Conservation (phyloP, 2,888 invertebrate species). For the Danaus chrysippus region DNA sequence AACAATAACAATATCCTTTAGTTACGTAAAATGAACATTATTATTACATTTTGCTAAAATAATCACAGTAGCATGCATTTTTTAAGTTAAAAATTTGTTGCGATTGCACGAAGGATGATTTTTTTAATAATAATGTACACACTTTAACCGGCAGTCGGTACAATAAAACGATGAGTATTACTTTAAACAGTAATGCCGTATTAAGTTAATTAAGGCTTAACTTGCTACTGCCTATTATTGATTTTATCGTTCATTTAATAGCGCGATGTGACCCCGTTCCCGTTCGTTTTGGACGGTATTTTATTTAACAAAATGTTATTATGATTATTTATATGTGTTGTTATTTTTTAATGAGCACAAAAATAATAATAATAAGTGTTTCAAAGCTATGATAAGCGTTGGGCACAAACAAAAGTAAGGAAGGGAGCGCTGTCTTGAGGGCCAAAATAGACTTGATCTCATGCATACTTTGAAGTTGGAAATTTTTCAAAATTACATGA, state of each 20-base stretch:
- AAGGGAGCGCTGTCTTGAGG: too few relatives aligned
- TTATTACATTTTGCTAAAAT: background rate
- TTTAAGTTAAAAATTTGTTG: slow-evolving; percentile 4
- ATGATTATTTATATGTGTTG: background rate
- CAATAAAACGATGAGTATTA: slow-evolving; percentile 24
- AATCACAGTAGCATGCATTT: background rate
- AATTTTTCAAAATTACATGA: too few relatives aligned
- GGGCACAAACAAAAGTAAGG: too few relatives aligned
- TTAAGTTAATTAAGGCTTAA: slow-evolving; percentile 28
- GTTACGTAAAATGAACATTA: too few relatives aligned
- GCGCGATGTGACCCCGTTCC: slow-evolving; percentile 43
- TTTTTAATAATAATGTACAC: slow-evolving; percentile 1
- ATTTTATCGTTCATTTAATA: slow-evolving; percentile 41
- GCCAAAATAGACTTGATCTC: too few relatives aligned
- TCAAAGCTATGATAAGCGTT: too few relatives aligned
- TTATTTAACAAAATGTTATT: background rate
- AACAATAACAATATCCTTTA: too few relatives aligned
- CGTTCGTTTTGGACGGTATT: slow-evolving; percentile 13
- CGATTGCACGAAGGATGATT: background rate
- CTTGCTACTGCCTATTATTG: slow-evolving; percentile 38
- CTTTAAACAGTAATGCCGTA: slow-evolving; percentile 27
- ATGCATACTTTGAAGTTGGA: too few relatives aligned
- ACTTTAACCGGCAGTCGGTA: slow-evolving; percentile 4
- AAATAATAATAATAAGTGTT: too few relatives aligned
- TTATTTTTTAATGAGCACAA: background rate